A percentile compares a stretch with the other conserved stretches of the same genome.
Evolutionary conservation across 2,888 invertebrate genomes (phyloP).

Genomic region (Thereva unica): DNA sequence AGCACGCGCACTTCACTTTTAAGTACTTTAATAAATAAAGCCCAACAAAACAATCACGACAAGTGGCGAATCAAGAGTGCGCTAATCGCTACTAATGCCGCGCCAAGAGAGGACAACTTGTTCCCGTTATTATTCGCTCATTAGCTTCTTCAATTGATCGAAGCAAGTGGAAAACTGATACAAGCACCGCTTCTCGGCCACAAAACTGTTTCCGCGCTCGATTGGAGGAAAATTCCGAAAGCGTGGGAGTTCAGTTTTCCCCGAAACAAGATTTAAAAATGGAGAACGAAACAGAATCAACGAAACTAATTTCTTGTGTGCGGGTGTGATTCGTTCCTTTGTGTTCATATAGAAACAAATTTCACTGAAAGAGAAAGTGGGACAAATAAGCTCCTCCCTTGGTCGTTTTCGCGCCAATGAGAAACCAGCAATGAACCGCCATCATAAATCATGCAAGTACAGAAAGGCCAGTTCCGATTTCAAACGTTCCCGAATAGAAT

Average conservation of each 20-base stretch:
- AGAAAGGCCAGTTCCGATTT: no score
- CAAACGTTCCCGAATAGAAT: no score
- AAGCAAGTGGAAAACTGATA: slow-evolving; percentile 38
- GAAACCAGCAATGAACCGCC: no score
- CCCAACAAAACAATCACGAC: slow-evolving; percentile 9
- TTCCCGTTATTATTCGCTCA: slow-evolving; percentile 22
- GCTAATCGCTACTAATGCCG: slow-evolving; percentile 29
- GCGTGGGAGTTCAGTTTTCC: neutral
- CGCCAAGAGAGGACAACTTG: slow-evolving; percentile 26
- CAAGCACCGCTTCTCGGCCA: slow-evolving; percentile 4
- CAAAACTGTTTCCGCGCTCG: neutral
- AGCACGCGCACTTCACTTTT: slow-evolving; percentile 6
- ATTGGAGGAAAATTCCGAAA: slow-evolving; percentile 4
- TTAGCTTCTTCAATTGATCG: slow-evolving; percentile 37
- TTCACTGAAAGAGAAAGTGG: no score
- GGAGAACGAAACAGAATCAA: no score
- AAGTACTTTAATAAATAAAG: slow-evolving; percentile 32
- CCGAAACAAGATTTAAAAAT: no score
- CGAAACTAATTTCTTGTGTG: no score
- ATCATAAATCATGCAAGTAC: no score
- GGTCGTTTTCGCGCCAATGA: no score
- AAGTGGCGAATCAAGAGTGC: slow-evolving; percentile 15
- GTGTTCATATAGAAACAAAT: no score
- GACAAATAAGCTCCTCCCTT: no score
- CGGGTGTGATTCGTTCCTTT: no score